Conservation (phyloP, 2,888 invertebrate genomes). For the Drosophila nigritarsus region DNA sequence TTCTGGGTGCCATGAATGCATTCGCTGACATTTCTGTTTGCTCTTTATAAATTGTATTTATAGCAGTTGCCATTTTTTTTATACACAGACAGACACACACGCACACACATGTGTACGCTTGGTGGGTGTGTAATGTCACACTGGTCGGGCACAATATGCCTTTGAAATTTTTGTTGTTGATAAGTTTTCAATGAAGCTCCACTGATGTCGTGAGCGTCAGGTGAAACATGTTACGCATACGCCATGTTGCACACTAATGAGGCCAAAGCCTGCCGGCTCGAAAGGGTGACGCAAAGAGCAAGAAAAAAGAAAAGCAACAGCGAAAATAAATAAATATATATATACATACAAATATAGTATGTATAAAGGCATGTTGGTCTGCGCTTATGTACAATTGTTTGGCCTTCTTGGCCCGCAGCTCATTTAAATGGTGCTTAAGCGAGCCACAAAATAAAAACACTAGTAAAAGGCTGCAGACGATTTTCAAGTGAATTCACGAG, state of each 20-base stretch:
- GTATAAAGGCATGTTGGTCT: background rate
- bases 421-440: constrained; percentile 61
- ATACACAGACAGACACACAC: constrained; percentile 11
- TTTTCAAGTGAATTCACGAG: constrained; percentile 40
- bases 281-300: constrained; percentile 9
- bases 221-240: constrained; percentile 76
- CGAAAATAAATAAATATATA: constrained; percentile 16
- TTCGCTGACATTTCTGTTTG: constrained; percentile 50
- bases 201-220: constrained; percentile 56
- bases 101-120: constrained; percentile 1
- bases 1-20: constrained; percentile 51
- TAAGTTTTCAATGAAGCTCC: constrained; percentile 60
- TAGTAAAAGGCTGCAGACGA: constrained; percentile 12
- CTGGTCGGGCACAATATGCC: constrained; percentile 58
- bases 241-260: constrained; percentile 73
- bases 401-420: constrained; percentile 43
- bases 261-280: constrained; percentile 42
- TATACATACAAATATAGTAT: constrained; percentile 1
- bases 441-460: constrained; percentile 26
- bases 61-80: constrained; percentile 62
- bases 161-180: constrained; percentile 69
- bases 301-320: constrained; percentile 6
- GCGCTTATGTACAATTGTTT: constrained; percentile 34
- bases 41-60: constrained; percentile 75
- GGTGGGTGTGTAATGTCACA: constrained; percentile 70